phyloP scores from a whole-genome alignment of 2,797 vertebrate genomes.

The Muscicapa comitata region DNA sequence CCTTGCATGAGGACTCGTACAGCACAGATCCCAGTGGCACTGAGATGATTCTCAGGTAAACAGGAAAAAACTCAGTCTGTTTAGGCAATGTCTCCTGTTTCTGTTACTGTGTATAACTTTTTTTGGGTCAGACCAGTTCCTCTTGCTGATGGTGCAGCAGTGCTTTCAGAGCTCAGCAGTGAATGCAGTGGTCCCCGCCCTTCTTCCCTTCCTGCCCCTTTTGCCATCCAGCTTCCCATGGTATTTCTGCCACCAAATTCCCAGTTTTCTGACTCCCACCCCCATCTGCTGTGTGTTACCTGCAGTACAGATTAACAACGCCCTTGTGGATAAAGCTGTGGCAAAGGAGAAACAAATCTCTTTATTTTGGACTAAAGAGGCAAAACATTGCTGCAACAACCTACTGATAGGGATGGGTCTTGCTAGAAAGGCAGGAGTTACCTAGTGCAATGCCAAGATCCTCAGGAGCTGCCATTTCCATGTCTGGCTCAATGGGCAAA shows the following conservation, averaged over 20 bases:
- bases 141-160: not conserved
- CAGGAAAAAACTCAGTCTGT: not conserved
- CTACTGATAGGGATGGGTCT: not conserved
- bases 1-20: accelerated
- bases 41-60: not conserved
- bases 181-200: not conserved
- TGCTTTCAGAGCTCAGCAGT: not conserved
- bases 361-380: not conserved
- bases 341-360: not conserved
- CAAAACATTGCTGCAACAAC: not conserved
- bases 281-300: accelerated
- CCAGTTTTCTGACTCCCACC: not conserved
- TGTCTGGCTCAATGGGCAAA: not conserved
- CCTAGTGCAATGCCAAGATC: not conserved
- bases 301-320: not conserved
- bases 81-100: not conserved
- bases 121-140: not conserved
- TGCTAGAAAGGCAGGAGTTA: not conserved
- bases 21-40: not conserved
- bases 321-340: not conserved
- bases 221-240: not conserved
- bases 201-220: not conserved
- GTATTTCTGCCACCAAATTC: not conserved
- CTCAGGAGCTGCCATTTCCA: not conserved
- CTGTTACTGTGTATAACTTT: not conserved